Base-by-base conservation (phyloP, 1,140 invertebrate genomes). In the Drosophila athabasca region DNA sequence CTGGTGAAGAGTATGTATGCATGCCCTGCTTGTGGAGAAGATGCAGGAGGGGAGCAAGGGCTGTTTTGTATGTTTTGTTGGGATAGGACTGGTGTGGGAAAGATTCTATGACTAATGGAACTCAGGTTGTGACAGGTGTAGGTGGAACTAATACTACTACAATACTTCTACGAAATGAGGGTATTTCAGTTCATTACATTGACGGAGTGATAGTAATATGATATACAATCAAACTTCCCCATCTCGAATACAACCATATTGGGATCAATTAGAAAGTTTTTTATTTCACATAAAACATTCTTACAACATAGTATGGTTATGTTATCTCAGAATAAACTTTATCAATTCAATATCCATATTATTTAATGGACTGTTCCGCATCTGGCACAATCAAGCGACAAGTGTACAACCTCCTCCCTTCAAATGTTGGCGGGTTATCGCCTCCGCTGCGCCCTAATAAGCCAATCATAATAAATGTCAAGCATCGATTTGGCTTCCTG, bases 391-490 rank as follows among this genome's bases (percentile, higher is more conserved):
- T 68, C 45, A 26, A 26, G 49, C 46, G 59, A 73, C 46, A 73
- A 64, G 59, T 46, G 46, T 19, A 39, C 45, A 51, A 6, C 8
- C 19, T 3, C 8, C 19, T 2, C 41, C 35, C 19, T 31, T 19
- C 24, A 35, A 39, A 39, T 39, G 35, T 13, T 39, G 11, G 22
- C 45, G 52, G 49, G 19, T 49, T 46, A 29, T 62, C 24, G 68
- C 77, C 73, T 52, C 50, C 52, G 49, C 65, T 65, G 54, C 46
- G 73, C 59, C 78, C 83, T 87, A 87, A 87, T 87, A 88, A 87
- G 82, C 79, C 82, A 79, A 87, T 87, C 82, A 87, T 88, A 87
- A 87, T 88, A 87, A 87, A 87, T 87, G 82, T 87, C 82, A 87
- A 88, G 82, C 83, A 88, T 62, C 66, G 60, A 76, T 69, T 88